These are phyloP conservation scores for Tragopan temminckii DNA, from an alignment of 2,797 vertebrate genomes.

Conservation along the genomic window DNA sequence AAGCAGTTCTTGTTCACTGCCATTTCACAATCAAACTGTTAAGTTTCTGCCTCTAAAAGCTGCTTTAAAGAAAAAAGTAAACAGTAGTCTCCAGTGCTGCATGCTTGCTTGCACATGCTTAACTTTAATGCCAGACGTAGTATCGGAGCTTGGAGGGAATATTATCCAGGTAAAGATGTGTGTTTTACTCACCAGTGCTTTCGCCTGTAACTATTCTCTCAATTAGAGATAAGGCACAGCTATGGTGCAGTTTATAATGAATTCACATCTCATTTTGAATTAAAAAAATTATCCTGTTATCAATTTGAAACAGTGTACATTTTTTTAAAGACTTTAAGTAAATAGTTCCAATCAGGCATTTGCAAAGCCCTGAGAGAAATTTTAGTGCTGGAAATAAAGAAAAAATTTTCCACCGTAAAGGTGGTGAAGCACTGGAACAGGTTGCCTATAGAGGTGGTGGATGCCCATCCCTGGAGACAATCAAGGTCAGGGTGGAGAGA, in stretches of 20 bases:
- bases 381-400: not conserved
- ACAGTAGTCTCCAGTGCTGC: not conserved
- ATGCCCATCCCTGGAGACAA: too few species aligned
- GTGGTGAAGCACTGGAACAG: too few species aligned
- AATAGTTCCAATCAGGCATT: not conserved
- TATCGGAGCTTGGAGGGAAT: not conserved
- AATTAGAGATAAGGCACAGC: not conserved
- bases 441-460: too few species aligned
- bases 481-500: too few species aligned
- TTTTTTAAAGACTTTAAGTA: conserved; percentile 37
- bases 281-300: not conserved
- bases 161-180: not conserved
- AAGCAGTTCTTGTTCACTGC: not conserved
- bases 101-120: not conserved
- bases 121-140: not conserved
- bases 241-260: not conserved
- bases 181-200: not conserved
- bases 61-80: not conserved
- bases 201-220: not conserved
- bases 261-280: not conserved
- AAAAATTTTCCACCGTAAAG: too few species aligned
- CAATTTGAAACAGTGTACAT: not conserved
- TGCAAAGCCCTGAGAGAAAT: not conserved
- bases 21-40: not conserved
- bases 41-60: not conserved